A percentile compares a stretch with the other conserved stretches of the same genome.
Evolutionary conservation across 2,113 vertebrate genomes (phyloP).

Genomic region (Neoarius graeffei): DNA sequence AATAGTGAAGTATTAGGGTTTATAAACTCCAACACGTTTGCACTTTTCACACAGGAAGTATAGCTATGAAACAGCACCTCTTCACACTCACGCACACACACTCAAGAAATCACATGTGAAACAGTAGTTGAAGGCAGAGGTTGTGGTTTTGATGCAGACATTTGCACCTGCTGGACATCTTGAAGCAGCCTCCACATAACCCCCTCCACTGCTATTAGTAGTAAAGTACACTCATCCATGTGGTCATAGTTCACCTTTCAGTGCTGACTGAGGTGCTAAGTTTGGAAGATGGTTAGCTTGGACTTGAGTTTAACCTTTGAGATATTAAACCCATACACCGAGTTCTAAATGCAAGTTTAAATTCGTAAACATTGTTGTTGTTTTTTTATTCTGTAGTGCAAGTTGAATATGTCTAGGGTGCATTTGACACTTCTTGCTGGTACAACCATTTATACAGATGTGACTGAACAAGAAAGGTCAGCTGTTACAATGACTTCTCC

Average conservation of each 20-base stretch:
- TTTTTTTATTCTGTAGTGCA: neutral
- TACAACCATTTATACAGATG: slow-evolving; percentile 34
- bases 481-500: slow-evolving; percentile 47
- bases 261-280: neutral
- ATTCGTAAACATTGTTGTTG: neutral
- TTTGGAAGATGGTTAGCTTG: slow-evolving; percentile 12
- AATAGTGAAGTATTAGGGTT: neutral
- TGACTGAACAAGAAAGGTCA: slow-evolving; percentile 20
- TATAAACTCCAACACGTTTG: slow-evolving; percentile 49
- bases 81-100: slow-evolving; percentile 28
- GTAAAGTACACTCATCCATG: slow-evolving; percentile 25
- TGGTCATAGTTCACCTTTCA: neutral
- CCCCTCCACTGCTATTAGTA: slow-evolving; percentile 36
- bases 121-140: slow-evolving; percentile 57
- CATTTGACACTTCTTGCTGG: slow-evolving; percentile 24
- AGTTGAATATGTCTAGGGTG: neutral
- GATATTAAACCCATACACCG: neutral
- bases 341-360: neutral
- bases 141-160: slow-evolving; percentile 67
- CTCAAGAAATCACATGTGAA: slow-evolving; percentile 49
- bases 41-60: slow-evolving; percentile 69
- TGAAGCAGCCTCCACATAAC: slow-evolving; percentile 22
- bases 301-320: neutral
- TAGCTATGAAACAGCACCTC: slow-evolving; percentile 44
- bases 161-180: slow-evolving; percentile 66